phyloP scores from a whole-genome alignment of 1,140 invertebrate genomes.

The Drosophila grimshawi region DNA sequence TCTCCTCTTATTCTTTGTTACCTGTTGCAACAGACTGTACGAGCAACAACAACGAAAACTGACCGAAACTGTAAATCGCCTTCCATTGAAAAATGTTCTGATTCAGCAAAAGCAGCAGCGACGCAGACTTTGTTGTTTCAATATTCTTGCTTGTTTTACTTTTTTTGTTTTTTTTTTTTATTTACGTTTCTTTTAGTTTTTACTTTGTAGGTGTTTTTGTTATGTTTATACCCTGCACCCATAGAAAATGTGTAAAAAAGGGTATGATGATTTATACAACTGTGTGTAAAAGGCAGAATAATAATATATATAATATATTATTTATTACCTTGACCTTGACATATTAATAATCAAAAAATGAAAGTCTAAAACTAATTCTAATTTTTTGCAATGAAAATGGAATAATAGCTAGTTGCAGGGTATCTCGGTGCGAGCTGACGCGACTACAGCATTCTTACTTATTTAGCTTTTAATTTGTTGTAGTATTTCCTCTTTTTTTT shows the following conservation, averaged over 20 bases:
- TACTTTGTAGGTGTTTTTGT: too few species aligned
- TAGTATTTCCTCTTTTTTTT: conserved; percentile 14
- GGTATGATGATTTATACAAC: too few species aligned
- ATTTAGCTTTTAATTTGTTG: conserved; percentile 19
- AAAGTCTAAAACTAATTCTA: too few species aligned
- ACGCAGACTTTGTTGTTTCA: conserved; percentile 44
- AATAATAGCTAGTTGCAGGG: too few species aligned
- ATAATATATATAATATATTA: too few species aligned
- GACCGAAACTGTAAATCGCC: conserved; percentile 64
- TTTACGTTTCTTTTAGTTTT: conserved; percentile 5
- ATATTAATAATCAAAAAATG: too few species aligned
- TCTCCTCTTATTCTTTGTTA: conserved; percentile 5
- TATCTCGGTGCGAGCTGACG: too few species aligned
- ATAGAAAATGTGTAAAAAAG: too few species aligned
- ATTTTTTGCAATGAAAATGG: too few species aligned
- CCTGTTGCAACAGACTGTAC: conserved; percentile 39
- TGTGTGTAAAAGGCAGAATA: too few species aligned
- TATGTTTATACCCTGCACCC: too few species aligned
- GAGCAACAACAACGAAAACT: conserved; percentile 26
- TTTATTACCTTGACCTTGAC: too few species aligned
- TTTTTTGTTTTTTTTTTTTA: conserved; percentile 24
- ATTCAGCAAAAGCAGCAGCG: conserved; percentile 52
- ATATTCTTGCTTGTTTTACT: conserved; percentile 41
- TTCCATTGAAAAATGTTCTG: conserved; percentile 70
- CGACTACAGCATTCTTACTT: conserved; percentile 10